Conservation (phyloP, 1,140 invertebrate genomes). For the Bombus ignitus region DNA sequence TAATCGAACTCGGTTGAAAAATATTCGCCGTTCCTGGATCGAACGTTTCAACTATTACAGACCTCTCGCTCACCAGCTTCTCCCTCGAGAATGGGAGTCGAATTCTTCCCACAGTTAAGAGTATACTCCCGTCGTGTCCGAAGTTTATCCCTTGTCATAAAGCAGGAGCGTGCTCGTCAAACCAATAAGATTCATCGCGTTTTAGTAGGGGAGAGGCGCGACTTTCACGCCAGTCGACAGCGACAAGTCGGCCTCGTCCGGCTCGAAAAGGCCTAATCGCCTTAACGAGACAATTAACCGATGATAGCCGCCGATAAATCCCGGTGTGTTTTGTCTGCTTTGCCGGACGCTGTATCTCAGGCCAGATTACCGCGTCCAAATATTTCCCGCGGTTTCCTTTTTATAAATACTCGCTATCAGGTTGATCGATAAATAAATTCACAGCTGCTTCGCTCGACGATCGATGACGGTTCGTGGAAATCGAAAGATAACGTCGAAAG, state of each 20-base stretch:
- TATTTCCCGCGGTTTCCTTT: constrained; percentile 42
- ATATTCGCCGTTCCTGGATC: background rate
- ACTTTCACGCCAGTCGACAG: constrained; percentile 39
- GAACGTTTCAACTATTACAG: background rate
- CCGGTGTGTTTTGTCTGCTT: constrained; percentile 71
- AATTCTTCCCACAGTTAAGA: constrained; percentile 30
- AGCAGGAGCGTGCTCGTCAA: constrained; percentile 26
- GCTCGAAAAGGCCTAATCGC: constrained; percentile 63
- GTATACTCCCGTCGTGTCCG: constrained; percentile 2
- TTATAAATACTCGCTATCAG: constrained; percentile 48
- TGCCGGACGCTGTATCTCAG: constrained; percentile 31
- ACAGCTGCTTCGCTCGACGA: constrained; percentile 8
- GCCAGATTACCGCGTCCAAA: constrained; percentile 61
- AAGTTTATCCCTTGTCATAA: constrained; percentile 19
- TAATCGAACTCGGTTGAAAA: background rate
- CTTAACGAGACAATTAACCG: constrained; percentile 73
- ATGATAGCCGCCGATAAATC: constrained; percentile 71
- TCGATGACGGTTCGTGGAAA: constrained; percentile 48
- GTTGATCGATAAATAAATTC: constrained; percentile 2
- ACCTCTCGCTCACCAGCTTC: background rate
- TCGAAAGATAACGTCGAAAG: constrained; percentile 7
- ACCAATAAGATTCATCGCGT: constrained; percentile 38
- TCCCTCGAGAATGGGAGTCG: background rate
- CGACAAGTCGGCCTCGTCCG: constrained; percentile 35
- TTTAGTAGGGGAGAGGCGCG: constrained; percentile 24